A percentile compares a stretch with the other conserved stretches of the same genome.
These are phyloP conservation scores for Psittacula derbiana DNA, from an alignment of 2,797 vertebrate genomes.

Conservation along the genomic window DNA sequence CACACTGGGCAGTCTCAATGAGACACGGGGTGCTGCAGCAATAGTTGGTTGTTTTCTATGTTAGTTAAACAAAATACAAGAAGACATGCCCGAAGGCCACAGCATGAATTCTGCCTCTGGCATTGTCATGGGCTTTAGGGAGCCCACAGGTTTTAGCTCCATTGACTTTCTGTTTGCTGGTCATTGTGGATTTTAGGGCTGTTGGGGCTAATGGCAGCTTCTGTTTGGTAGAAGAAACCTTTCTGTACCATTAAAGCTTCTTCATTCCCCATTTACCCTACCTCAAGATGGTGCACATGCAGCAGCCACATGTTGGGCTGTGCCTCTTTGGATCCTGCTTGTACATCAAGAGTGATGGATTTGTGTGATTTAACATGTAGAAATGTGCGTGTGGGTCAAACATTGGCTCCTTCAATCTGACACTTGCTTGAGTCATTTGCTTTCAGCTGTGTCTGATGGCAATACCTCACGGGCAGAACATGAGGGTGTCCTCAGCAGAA, in stretches of 20 bases:
- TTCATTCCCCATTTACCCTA: background rate
- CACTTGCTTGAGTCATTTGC: background rate
- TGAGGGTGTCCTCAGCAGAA: rapidly evolving
- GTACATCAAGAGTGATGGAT: background rate
- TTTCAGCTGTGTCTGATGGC: background rate
- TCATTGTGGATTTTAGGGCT: constrained; percentile 75
- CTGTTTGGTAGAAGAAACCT: background rate
- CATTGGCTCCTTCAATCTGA: background rate
- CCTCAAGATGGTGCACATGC: background rate
- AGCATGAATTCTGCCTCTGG: constrained; percentile 70
- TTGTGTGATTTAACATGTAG: background rate
- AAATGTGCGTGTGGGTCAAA: background rate
- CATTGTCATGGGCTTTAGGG: constrained; percentile 72
- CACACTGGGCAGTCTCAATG: background rate
- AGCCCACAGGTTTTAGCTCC: constrained; percentile 77
- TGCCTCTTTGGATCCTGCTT: background rate
- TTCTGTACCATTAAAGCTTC: background rate
- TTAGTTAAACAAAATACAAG: background rate
- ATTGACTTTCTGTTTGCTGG: constrained; percentile 75
- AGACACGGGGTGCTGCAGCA: background rate
- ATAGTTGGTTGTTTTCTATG: background rate
- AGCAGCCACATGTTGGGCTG: background rate
- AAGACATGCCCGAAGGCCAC: background rate
- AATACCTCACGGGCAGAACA: background rate
- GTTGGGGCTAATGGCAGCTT: constrained; percentile 76